phyloP scores from a whole-genome alignment of 2,888 invertebrate genomes.

The Anticlea derivata region DNA sequence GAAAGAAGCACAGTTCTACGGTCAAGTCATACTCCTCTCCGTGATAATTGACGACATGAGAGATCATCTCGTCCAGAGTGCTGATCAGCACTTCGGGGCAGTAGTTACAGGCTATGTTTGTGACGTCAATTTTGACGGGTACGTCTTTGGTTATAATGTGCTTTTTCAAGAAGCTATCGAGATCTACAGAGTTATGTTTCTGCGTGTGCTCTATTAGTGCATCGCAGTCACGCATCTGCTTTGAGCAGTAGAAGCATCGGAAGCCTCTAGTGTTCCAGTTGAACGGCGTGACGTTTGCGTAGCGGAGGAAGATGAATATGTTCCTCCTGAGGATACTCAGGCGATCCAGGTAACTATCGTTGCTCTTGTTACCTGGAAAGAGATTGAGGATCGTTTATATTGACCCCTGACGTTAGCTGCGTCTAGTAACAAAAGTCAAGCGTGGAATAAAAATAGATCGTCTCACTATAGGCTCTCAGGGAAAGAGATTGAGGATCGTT shows the following conservation, averaged over 20 bases:
- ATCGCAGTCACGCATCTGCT: conserved; percentile 56
- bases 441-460: too few species aligned
- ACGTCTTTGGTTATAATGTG: conserved; percentile 63
- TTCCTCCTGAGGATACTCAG: conserved; percentile 56
- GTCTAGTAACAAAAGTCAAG: too few species aligned
- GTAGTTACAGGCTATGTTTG: conserved; percentile 53
- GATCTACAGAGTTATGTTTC: conserved; percentile 49
- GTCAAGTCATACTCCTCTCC: conserved; percentile 50
- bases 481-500: conserved; percentile 50
- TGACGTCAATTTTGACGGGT: conserved; percentile 65
- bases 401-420: conserved; percentile 32
- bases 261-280: conserved; percentile 66
- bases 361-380: conserved; percentile 62
- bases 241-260: conserved; percentile 65
- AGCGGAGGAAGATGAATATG: conserved; percentile 55
- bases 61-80: conserved; percentile 52
- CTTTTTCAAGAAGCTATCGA: conserved; percentile 52
- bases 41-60: conserved; percentile 53
- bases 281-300: conserved; percentile 62
- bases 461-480: too few species aligned
- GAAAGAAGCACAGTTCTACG: conserved; percentile 55
- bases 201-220: conserved; percentile 53
- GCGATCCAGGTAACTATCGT: conserved; percentile 52
- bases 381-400: conserved; percentile 39
- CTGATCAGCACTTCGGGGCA: conserved; percentile 45